Evolutionary conservation across 2,888 invertebrate species (phyloP).

Genomic region (Lasiommata megera): DNA sequence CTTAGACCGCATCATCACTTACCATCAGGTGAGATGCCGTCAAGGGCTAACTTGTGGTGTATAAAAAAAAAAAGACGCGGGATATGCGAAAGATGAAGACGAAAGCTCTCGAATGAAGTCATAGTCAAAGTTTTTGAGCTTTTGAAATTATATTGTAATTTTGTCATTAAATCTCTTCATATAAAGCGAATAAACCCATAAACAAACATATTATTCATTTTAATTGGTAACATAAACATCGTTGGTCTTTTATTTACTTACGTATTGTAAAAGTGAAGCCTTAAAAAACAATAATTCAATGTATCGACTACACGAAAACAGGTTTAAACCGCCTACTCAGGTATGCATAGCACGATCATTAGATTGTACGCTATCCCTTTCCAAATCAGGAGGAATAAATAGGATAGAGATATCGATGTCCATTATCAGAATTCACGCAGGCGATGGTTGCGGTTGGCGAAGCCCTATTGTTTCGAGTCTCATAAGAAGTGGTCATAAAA

Average conservation of each 20-base stretch:
- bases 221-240: neutral
- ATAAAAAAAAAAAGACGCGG: no score
- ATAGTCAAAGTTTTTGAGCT: no score
- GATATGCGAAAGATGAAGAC: no score
- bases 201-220: neutral
- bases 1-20: no score
- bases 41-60: no score
- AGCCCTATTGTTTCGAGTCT: conserved; percentile 50
- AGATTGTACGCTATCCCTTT: conserved; percentile 25
- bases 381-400: conserved; percentile 20
- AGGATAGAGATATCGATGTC: conserved; percentile 20
- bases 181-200: no score
- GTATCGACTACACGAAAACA: conserved; percentile 25
- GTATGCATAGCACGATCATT: conserved; percentile 31
- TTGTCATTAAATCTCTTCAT: no score
- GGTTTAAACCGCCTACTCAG: conserved; percentile 26
- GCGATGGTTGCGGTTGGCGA: conserved; percentile 59
- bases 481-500: conserved; percentile 26
- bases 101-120: no score
- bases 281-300: conserved; percentile 23
- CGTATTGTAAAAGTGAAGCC: conserved; percentile 17
- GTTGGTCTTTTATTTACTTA: neutral
- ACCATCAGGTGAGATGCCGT: no score
- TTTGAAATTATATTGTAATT: no score
- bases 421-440: conserved; percentile 28